Percentiles rank a stretch among this genome's conserved stretches.
Evolutionary conservation across 2,113 vertebrate genomes (phyloP).

Genomic region (Thymallus thymallus): DNA sequence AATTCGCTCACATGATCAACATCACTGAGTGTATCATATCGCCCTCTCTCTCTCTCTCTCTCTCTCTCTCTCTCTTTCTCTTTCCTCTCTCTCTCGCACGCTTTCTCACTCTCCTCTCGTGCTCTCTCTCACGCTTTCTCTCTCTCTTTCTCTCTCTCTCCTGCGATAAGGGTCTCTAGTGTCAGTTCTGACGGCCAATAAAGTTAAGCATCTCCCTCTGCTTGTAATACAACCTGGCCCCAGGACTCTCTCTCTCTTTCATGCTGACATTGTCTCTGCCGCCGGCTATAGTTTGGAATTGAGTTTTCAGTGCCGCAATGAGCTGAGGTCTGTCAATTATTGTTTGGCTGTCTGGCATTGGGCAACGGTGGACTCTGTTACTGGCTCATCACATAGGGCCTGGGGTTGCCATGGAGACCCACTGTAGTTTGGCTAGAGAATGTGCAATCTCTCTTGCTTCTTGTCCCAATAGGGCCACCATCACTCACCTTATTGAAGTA

Average conservation of each 20-base stretch:
- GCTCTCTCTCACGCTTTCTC: background rate
- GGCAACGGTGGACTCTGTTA: conserved; percentile 19
- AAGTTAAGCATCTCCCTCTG: conserved; percentile 11
- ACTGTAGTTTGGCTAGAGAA: background rate
- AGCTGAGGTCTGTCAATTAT: conserved; percentile 35
- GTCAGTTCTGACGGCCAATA: conserved; percentile 26
- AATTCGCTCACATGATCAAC: background rate
- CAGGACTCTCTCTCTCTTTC: conserved; percentile 44
- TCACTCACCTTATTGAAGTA: background rate
- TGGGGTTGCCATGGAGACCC: no score
- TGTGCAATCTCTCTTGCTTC: background rate
- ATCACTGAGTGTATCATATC: background rate
- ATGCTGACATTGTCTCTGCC: conserved; percentile 44
- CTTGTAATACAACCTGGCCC: conserved; percentile 36
- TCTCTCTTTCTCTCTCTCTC: background rate
- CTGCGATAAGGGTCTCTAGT: background rate
- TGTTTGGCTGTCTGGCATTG: conserved; percentile 22
- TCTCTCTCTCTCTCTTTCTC: background rate
- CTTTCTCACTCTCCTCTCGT: background rate
- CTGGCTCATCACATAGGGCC: conserved; percentile 4
- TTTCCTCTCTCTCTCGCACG: background rate
- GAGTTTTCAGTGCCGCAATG: conserved; percentile 36
- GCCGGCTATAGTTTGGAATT: conserved; percentile 38
- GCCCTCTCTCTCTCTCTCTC: background rate
- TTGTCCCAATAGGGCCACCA: background rate